phyloP scores from a whole-genome alignment of 2,113 vertebrate genomes.

The Tachycineta bicolor region DNA sequence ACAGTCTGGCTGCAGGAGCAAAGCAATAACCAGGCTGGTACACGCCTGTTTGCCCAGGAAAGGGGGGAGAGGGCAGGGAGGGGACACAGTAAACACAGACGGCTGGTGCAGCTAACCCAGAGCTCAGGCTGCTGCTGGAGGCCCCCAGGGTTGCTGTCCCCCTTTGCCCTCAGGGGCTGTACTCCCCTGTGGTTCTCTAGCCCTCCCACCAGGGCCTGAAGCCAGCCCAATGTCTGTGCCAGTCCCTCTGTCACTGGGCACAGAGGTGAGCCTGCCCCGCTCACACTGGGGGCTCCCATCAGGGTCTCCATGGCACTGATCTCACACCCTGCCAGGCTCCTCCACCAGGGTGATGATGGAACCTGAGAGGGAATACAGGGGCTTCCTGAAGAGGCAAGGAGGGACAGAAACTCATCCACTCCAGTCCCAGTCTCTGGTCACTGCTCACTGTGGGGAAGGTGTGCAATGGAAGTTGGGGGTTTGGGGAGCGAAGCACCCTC shows the following conservation, averaged over 20 bases:
- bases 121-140: neutral
- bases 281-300: neutral
- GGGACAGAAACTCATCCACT: neutral
- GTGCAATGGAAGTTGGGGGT: accelerated
- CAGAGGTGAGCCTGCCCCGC: neutral
- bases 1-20: neutral
- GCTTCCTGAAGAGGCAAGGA: neutral
- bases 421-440: accelerated
- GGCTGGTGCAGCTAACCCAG: neutral
- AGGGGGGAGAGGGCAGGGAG: slow-evolving; percentile 3
- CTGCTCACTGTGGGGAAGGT: accelerated
- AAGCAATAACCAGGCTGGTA: neutral
- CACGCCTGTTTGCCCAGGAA: slow-evolving; percentile 13
- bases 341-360: no score
- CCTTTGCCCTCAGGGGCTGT: accelerated
- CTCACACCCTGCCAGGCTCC: neutral
- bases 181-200: accelerated
- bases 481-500: neutral
- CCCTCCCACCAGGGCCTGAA: neutral
- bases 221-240: neutral
- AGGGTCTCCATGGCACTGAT: accelerated
- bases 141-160: neutral
- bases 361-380: accelerated
- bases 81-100: neutral
- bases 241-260: accelerated